Percentiles rank a stretch among this genome's conserved stretches.
phyloP scores from a whole-genome alignment of 1,140 invertebrate genomes.

The Nasonia giraulti region DNA sequence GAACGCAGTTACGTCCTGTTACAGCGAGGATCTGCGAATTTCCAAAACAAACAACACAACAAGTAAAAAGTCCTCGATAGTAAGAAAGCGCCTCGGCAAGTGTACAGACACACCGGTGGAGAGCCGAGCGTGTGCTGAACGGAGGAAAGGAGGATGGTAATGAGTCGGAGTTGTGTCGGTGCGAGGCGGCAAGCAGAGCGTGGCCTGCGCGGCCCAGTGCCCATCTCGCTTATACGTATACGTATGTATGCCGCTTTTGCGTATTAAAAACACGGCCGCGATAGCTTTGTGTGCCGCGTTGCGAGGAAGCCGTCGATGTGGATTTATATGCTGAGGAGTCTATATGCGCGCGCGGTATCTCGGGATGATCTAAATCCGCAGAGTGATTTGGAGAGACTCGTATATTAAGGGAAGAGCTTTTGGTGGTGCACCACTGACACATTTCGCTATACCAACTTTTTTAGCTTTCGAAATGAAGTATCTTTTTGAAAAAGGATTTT shows the following conservation, averaged over 20 bases:
- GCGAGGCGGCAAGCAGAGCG: constrained; percentile 39
- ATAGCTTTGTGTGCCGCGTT: not conserved
- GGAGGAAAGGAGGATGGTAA: constrained; percentile 3
- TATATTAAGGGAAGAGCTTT: too few species aligned
- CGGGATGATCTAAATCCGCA: too few species aligned
- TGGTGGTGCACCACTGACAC: too few species aligned
- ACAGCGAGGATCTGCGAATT: not conserved
- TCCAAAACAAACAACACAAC: not conserved
- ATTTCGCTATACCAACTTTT: too few species aligned
- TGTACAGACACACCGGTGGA: not conserved
- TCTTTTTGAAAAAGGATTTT: too few species aligned
- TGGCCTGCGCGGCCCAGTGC: constrained; percentile 31
- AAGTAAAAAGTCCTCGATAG: not conserved
- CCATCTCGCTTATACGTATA: not conserved
- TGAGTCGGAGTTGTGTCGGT: not conserved
- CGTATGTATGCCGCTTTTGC: not conserved
- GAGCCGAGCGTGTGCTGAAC: not conserved
- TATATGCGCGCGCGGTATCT: too few species aligned
- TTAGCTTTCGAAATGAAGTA: too few species aligned
- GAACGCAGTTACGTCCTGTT: too few species aligned
- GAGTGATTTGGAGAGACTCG: too few species aligned
- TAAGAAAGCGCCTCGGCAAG: not conserved
- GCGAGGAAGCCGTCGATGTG: not conserved
- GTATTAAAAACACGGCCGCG: not conserved
- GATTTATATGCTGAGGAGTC: too few species aligned